Percentiles rank a stretch among this genome's conserved stretches.
Evolutionary conservation across 1,140 invertebrate genomes (phyloP).

Genomic region (Agraylea sexmaculata): DNA sequence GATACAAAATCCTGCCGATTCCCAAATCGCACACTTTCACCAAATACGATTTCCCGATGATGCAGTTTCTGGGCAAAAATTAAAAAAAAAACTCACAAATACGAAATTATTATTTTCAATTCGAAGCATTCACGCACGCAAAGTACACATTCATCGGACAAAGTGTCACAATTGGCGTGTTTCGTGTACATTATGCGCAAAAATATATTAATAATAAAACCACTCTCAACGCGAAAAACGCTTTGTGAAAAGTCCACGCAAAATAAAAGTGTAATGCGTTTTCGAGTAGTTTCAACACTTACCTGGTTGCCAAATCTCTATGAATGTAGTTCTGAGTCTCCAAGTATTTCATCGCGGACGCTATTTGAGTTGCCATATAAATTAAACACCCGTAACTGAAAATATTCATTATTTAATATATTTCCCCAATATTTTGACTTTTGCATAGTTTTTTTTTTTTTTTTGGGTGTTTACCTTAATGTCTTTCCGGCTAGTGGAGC

Average conservation of each 20-base stretch:
- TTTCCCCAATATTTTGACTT: no score
- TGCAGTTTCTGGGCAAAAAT: slow-evolving; percentile 57
- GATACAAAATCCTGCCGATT: slow-evolving; percentile 55
- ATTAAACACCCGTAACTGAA: slow-evolving; percentile 57
- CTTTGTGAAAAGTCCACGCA: no score
- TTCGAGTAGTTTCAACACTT: slow-evolving; percentile 23
- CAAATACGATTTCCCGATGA: slow-evolving; percentile 64
- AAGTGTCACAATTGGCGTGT: no score
- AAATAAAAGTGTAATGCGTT: background rate
- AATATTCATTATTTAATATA: no score
- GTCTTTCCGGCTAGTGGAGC: slow-evolving; percentile 47
- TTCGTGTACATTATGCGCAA: no score
- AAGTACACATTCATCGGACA: no score
- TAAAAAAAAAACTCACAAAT: slow-evolving; percentile 5
- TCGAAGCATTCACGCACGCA: background rate
- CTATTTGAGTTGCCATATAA: slow-evolving; percentile 68
- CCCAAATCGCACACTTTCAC: slow-evolving; percentile 78
- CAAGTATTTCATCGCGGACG: slow-evolving; percentile 76
- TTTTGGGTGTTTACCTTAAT: slow-evolving; percentile 40
- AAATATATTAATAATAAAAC: no score
- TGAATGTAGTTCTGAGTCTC: slow-evolving; percentile 70
- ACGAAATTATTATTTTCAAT: no score
- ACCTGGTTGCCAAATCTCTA: slow-evolving; percentile 67
- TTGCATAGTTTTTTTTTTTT: background rate
- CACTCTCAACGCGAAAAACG: no score